Evolutionary conservation across 2,113 vertebrate genomes (phyloP).

Genomic region (Sapayoa aenigma): DNA sequence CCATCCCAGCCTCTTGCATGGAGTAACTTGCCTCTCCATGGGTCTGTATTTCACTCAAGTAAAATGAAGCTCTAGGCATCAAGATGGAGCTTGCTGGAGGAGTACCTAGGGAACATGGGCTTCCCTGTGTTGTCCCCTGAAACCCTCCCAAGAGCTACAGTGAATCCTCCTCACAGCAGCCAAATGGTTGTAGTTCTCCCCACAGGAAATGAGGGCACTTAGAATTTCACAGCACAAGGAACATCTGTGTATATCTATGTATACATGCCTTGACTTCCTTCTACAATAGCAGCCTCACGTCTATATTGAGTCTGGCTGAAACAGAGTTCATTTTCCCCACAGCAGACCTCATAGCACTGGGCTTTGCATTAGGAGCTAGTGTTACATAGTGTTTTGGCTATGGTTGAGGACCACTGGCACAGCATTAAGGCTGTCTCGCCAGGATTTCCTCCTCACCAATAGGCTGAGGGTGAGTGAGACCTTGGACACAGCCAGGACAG

Average conservation of each 20-base stretch:
- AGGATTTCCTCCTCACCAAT: neutral
- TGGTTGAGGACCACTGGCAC: neutral
- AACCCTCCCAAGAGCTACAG: neutral
- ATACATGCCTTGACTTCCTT: neutral
- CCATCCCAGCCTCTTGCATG: neutral
- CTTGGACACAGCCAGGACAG: neutral
- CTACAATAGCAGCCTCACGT: neutral
- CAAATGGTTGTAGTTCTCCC: neutral
- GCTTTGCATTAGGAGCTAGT: neutral
- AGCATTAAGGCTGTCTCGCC: neutral
- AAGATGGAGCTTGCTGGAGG: neutral
- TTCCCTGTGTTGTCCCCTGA: neutral
- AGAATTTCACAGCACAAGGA: neutral
- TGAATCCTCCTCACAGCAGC: neutral
- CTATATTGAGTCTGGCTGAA: neutral
- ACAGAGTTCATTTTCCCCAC: neutral
- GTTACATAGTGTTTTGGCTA: neutral
- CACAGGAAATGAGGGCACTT: neutral
- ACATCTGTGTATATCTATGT: neutral
- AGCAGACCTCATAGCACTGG: neutral
- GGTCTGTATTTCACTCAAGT: neutral
- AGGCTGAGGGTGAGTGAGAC: neutral
- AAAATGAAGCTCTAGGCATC: neutral
- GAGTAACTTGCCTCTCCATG: neutral
- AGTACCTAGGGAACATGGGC: neutral